These are phyloP conservation scores for Nowickia ferox DNA, from an alignment of 2,888 invertebrate species.

Conservation along the genomic window DNA sequence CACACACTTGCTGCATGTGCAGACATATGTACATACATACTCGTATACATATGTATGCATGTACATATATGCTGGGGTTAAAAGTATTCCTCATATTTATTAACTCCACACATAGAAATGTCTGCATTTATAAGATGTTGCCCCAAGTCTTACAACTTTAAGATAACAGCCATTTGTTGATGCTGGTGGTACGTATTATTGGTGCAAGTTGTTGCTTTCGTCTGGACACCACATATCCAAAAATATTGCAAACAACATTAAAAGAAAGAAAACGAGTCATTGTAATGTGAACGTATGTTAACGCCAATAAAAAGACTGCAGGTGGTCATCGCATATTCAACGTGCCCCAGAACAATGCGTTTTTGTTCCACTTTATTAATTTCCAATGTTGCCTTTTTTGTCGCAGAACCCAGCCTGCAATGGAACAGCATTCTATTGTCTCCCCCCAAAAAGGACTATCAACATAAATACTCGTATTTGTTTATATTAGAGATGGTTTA, in stretches of 20 bases:
- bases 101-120: slow-evolving; percentile 39
- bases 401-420: slow-evolving; percentile 42
- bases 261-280: not conserved
- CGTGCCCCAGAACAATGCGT: slow-evolving; percentile 61
- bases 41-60: not conserved
- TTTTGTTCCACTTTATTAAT: slow-evolving; percentile 57
- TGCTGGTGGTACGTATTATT: not conserved
- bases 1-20: not conserved
- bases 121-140: slow-evolving; percentile 23
- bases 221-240: slow-evolving; percentile 28
- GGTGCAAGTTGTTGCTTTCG: slow-evolving; percentile 9
- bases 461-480: not conserved
- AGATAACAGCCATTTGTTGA: slow-evolving; percentile 1
- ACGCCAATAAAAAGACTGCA: slow-evolving; percentile 74
- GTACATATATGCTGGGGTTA: slow-evolving; percentile 3
- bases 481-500: not conserved
- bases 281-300: slow-evolving; percentile 70
- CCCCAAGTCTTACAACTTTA: slow-evolving; percentile 3
- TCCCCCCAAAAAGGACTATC: not conserved
- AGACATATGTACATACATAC: slow-evolving; percentile 2
- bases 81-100: slow-evolving; percentile 56
- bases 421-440: slow-evolving; percentile 12
- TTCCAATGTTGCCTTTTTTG: slow-evolving; percentile 50
- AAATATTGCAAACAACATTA: not conserved
- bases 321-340: slow-evolving; percentile 73